Conservation (phyloP, 2,797 vertebrate genomes). For the Todus mexicanus region DNA sequence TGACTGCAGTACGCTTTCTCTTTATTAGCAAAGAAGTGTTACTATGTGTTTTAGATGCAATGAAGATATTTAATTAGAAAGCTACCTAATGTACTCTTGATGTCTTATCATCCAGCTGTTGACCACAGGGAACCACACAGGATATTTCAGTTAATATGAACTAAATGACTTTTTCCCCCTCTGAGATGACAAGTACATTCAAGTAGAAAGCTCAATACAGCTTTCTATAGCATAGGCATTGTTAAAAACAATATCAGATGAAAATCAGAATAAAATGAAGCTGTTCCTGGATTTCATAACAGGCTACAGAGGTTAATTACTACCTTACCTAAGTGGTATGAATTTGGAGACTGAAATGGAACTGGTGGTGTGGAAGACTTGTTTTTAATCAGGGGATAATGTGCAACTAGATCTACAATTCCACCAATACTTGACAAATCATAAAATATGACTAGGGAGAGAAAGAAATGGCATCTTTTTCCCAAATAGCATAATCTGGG, state of each 20-base stretch:
- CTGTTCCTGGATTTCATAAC: not conserved
- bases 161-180: not conserved
- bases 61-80: constrained; percentile 21
- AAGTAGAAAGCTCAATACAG: not conserved
- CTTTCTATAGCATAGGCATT: not conserved
- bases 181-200: not conserved
- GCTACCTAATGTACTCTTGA: not conserved
- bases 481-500: not conserved
- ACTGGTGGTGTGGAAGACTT: not conserved
- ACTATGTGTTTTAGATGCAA: not conserved
- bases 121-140: not conserved
- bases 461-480: not conserved
- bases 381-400: not conserved
- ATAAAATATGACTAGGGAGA: not conserved
- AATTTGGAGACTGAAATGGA: not conserved
- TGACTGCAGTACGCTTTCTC: not conserved
- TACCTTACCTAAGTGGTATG: not conserved
- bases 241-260: not conserved
- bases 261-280: not conserved
- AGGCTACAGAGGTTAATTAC: not conserved
- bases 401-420: not conserved
- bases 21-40: not conserved
- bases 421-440: not conserved
- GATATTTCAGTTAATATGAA: not conserved
- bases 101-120: constrained; percentile 3